phyloP scores from a whole-genome alignment of 2,888 invertebrate species.

The Stenodema calcarata region DNA sequence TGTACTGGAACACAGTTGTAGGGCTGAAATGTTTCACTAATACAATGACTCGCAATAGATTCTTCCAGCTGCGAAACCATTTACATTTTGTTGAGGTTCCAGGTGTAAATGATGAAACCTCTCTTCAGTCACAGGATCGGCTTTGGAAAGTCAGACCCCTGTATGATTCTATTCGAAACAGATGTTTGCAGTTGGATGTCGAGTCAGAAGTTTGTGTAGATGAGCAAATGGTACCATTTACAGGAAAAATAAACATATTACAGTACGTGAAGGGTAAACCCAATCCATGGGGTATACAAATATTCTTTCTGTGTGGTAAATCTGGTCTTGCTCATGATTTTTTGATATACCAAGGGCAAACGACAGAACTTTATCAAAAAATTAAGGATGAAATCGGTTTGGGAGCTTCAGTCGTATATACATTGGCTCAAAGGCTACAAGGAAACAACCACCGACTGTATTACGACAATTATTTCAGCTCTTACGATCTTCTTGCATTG shows the following conservation, averaged over 20 bases:
- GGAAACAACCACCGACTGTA: not conserved
- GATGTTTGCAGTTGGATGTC: too few relatives aligned
- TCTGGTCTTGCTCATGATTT: constrained; percentile 49
- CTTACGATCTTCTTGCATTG: not conserved
- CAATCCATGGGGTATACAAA: too few relatives aligned
- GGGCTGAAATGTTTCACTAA: too few relatives aligned
- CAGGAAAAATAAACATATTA: too few relatives aligned
- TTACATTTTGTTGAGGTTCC: not conserved
- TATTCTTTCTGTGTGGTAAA: constrained; percentile 55
- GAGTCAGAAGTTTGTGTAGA: too few relatives aligned
- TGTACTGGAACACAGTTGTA: not conserved
- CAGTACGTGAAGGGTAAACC: too few relatives aligned
- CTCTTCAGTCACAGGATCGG: not conserved
- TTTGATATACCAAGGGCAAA: constrained; percentile 58
- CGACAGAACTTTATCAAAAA: constrained; percentile 54
- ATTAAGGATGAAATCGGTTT: constrained; percentile 27
- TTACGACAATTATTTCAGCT: not conserved
- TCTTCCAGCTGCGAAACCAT: not conserved
- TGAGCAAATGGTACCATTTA: too few relatives aligned
- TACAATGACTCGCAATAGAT: not conserved
- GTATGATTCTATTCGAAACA: too few relatives aligned
- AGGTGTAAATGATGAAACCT: not conserved
- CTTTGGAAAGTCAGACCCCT: too few relatives aligned
- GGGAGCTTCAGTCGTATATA: not conserved
- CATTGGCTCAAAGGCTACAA: not conserved